phyloP scores from a whole-genome alignment of 2,113 vertebrate species.

The Tragelaphus strepsiceros region DNA sequence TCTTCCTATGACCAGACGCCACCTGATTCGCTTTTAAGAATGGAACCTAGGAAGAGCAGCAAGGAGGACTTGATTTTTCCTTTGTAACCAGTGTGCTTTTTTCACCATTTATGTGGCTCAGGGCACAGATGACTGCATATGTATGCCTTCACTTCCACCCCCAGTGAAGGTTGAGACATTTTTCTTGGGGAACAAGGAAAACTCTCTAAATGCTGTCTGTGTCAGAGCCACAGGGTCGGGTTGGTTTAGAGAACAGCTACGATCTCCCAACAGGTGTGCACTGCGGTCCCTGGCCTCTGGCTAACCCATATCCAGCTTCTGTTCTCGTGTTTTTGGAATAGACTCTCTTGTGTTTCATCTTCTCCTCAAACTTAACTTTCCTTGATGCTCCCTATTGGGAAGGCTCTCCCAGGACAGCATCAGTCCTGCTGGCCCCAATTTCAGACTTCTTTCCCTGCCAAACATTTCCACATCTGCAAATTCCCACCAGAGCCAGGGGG shows the following conservation, averaged over 20 bases:
- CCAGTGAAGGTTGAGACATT: neutral
- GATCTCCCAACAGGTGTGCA: neutral
- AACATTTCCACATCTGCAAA: neutral
- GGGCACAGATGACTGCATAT: neutral
- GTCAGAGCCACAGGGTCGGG: neutral
- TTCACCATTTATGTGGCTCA: neutral
- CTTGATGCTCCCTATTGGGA: neutral
- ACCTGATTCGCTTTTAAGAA: neutral
- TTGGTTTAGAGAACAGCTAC: neutral
- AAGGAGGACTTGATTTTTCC: neutral
- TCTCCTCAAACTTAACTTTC: neutral
- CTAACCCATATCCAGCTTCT: neutral
- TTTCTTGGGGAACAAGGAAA: neutral
- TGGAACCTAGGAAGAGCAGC: neutral
- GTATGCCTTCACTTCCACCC: neutral
- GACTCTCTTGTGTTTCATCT: neutral
- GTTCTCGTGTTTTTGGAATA: neutral
- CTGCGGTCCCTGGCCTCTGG: neutral
- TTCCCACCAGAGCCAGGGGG: neutral
- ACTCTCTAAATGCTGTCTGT: neutral
- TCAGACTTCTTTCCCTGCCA: conserved; percentile 3
- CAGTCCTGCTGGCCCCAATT: neutral
- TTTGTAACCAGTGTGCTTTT: neutral
- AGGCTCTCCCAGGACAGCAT: neutral
- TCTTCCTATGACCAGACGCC: neutral